A percentile compares a stretch with the other conserved stretches of the same genome.
These are phyloP conservation scores for Zootoca vivipara DNA, from an alignment of 2,113 vertebrate genomes.

Conservation along the genomic window DNA sequence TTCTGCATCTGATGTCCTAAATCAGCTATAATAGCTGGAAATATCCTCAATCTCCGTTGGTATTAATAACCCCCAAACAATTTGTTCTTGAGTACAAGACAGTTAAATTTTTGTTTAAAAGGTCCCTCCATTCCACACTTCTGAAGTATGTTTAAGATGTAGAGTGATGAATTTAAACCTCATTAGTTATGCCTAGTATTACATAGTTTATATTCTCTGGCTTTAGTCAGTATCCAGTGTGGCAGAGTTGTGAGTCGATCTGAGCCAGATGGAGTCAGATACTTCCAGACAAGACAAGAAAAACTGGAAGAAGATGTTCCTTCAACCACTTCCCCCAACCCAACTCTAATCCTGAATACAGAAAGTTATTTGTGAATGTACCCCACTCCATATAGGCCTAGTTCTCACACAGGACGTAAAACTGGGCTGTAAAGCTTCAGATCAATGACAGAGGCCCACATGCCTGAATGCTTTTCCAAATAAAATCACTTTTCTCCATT, in stretches of 20 bases:
- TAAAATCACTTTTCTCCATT: not conserved
- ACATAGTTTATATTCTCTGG: not conserved
- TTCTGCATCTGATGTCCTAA: not conserved
- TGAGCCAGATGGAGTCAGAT: not conserved
- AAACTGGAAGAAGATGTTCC: not conserved
- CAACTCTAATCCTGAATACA: not conserved
- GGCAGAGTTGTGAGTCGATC: not conserved
- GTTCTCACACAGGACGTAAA: too few relatives aligned
- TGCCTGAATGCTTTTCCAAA: not conserved
- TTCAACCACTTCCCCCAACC: not conserved
- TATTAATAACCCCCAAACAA: not conserved
- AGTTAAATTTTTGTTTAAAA: not conserved
- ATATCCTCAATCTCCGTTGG: not conserved
- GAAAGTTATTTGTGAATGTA: not conserved
- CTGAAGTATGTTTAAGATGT: not conserved
- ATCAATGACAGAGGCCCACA: not conserved
- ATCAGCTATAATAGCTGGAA: not conserved
- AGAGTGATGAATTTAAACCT: constrained; percentile 8
- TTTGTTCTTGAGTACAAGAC: not conserved
- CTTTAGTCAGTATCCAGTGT: not conserved
- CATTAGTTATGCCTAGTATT: constrained; percentile 14
- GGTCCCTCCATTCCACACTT: not conserved
- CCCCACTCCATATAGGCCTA: too few relatives aligned
- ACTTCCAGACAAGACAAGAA: not conserved
- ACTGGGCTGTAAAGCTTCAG: not conserved